phyloP scores from a whole-genome alignment of 1,140 invertebrate genomes.

The Hermetia illucens region DNA sequence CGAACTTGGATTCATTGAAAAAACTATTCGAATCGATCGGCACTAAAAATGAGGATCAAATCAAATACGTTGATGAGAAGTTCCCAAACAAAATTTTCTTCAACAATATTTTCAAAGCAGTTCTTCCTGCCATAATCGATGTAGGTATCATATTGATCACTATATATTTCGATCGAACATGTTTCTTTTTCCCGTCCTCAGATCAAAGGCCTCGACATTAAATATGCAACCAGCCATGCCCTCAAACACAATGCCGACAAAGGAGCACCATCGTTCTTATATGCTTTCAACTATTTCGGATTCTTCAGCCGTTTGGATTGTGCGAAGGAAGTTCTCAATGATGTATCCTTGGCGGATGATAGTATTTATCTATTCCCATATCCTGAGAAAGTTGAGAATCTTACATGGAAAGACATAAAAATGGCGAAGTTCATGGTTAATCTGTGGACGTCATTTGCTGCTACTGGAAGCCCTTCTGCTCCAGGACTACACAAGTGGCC shows the following conservation, averaged over 20 bases:
- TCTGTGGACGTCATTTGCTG: conserved; percentile 6
- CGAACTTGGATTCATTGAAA: too few relatives aligned
- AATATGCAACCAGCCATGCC: neutral
- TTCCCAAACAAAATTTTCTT: neutral
- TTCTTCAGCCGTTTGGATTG: neutral
- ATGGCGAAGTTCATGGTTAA: conserved; percentile 1
- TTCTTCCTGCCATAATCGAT: neutral
- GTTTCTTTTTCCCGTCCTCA: neutral
- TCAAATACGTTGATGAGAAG: neutral
- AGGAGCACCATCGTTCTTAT: neutral
- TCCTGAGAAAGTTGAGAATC: neutral
- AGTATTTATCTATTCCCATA: conserved; percentile 4
- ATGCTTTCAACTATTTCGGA: conserved; percentile 4
- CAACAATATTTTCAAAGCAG: neutral
- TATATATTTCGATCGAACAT: neutral
- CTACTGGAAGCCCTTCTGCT: neutral
- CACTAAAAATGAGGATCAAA: neutral
- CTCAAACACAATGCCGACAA: neutral
- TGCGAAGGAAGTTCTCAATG: neutral
- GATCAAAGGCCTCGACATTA: neutral
- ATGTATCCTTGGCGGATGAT: conserved; percentile 2
- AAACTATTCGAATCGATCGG: too few relatives aligned
- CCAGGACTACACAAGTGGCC: neutral
- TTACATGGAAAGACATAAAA: conserved; percentile 1
- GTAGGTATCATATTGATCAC: neutral